These are phyloP conservation scores for Oncorhynchus clarkii DNA, from an alignment of 2,113 vertebrate genomes.

Conservation along the genomic window DNA sequence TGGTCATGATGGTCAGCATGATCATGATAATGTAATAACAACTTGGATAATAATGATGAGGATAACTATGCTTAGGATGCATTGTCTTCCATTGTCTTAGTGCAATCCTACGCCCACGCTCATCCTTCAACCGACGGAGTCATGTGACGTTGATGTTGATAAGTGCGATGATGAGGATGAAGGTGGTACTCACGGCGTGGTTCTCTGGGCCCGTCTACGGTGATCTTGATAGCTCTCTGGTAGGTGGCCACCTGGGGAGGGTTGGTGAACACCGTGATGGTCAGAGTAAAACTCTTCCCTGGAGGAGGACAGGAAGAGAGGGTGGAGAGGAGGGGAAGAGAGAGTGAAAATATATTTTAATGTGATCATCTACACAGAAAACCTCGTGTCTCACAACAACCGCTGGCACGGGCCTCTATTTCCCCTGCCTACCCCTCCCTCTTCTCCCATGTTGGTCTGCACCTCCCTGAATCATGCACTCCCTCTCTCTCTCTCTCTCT, in stretches of 20 bases:
- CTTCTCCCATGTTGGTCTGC: not conserved
- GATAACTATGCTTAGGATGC: not conserved
- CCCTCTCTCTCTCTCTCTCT: not conserved
- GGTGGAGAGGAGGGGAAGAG: not conserved
- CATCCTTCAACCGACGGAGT: not conserved
- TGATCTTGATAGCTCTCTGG: conserved; percentile 97
- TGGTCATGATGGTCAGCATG: not conserved
- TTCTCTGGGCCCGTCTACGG: conserved; percentile 92
- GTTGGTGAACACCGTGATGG: conserved; percentile 98
- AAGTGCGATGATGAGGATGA: not conserved
- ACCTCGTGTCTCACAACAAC: not conserved
- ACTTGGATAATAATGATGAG: not conserved
- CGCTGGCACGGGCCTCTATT: not conserved
- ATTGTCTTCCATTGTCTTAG: too few species aligned
- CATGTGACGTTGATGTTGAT: not conserved
- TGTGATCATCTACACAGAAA: not conserved
- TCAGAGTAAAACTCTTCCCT: conserved; percentile 97
- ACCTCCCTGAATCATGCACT: not conserved
- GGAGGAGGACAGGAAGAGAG: not conserved
- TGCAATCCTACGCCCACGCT: too few species aligned
- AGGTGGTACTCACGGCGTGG: conserved; percentile 85
- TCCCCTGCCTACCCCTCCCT: not conserved
- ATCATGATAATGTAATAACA: not conserved
- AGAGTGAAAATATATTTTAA: not conserved
- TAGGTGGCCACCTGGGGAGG: conserved; percentile 97